phyloP scores from a whole-genome alignment of 2,797 vertebrate genomes.

The Leucoraja ocellata region DNA sequence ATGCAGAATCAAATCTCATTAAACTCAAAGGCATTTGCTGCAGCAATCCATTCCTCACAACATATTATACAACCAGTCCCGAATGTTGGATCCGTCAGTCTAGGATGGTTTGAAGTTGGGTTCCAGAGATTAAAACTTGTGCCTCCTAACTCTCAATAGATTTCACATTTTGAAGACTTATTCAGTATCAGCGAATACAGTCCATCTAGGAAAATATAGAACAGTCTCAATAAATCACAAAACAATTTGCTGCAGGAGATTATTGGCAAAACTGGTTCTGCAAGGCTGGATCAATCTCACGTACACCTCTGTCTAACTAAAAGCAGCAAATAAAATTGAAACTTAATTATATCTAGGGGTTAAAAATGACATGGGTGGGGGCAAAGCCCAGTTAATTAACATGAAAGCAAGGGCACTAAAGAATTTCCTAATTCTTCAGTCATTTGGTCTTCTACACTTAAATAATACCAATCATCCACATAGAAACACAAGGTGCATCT shows the following conservation, averaged over 20 bases:
- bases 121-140: conserved; percentile 22
- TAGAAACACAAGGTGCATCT: not conserved
- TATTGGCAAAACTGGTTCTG: not conserved
- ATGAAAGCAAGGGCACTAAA: not conserved
- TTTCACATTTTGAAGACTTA: not conserved
- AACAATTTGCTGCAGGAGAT: not conserved
- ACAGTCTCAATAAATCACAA: conserved; percentile 14
- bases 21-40: not conserved
- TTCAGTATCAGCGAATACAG: not conserved
- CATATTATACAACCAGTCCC: not conserved
- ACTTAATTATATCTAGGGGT: not conserved
- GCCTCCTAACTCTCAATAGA: not conserved
- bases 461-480: conserved; percentile 6
- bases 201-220: not conserved
- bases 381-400: not conserved
- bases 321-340: conserved; percentile 5
- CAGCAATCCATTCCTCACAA: too few species aligned
- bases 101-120: not conserved
- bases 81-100: not conserved
- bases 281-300: not conserved
- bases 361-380: too few species aligned
- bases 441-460: not conserved
- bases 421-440: conserved; percentile 10
- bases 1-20: not conserved
- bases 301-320: not conserved